These are phyloP conservation scores for Monarcha castaneiventris DNA, from an alignment of 2,113 vertebrate species.

Conservation along the genomic window DNA sequence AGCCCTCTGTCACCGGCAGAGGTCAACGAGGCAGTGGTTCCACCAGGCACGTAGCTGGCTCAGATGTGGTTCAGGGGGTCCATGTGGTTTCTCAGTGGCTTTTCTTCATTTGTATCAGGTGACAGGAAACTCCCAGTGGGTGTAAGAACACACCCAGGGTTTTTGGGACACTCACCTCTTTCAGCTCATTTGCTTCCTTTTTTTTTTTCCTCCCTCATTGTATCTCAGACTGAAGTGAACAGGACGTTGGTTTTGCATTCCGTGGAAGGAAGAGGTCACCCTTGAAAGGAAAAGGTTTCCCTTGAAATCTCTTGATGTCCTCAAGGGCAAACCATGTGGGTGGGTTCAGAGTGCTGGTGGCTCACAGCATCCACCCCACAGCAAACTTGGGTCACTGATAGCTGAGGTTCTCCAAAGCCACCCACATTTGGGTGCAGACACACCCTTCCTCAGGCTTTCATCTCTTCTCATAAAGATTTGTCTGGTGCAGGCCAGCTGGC, in stretches of 20 bases:
- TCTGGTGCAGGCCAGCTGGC: neutral
- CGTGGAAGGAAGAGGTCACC: neutral
- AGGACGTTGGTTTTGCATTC: neutral
- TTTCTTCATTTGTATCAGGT: neutral
- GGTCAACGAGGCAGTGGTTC: neutral
- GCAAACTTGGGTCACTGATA: neutral
- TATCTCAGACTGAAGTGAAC: neutral
- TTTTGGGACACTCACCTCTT: neutral
- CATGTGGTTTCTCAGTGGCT: neutral
- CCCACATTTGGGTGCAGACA: fast-evolving
- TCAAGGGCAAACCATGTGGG: neutral
- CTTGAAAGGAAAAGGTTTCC: neutral
- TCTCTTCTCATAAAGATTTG: neutral
- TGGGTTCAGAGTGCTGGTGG: neutral
- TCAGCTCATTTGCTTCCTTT: neutral
- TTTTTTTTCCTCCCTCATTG: neutral
- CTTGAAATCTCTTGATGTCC: neutral
- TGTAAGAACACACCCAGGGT: neutral
- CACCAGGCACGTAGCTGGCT: fast-evolving
- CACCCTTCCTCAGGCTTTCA: neutral
- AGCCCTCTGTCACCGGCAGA: neutral
- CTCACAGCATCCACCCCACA: neutral
- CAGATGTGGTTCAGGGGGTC: neutral
- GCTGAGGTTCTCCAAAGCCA: neutral
- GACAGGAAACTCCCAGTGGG: neutral